Evolutionary conservation across 2,797 vertebrate species (phyloP).

Genomic region (Syndactyla subalaris): DNA sequence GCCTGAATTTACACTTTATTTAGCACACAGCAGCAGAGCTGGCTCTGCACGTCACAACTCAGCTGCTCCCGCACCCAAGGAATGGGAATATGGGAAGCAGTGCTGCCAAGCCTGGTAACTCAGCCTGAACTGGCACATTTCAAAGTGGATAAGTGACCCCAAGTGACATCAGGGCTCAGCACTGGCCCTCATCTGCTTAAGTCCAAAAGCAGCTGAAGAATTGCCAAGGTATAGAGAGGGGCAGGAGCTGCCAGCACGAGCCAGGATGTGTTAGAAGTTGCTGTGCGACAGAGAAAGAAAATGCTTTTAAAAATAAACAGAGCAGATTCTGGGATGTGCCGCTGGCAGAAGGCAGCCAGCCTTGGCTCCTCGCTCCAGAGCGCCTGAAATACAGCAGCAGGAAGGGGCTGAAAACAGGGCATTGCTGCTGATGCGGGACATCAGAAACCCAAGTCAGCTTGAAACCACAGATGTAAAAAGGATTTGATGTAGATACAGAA

Average conservation of each 20-base stretch:
- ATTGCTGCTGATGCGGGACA: background rate
- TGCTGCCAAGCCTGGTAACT: background rate
- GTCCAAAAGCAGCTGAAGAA: background rate
- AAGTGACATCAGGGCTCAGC: background rate
- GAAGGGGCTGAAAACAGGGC: background rate
- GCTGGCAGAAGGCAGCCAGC: background rate
- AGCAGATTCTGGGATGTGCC: background rate
- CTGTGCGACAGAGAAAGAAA: constrained; percentile 2
- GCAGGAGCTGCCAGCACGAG: background rate
- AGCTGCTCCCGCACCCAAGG: background rate
- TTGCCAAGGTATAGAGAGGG: background rate
- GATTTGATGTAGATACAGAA: background rate
- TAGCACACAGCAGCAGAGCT: background rate
- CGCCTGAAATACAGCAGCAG: background rate
- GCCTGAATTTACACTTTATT: background rate
- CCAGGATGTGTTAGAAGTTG: background rate
- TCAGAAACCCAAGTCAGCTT: background rate
- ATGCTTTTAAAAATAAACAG: background rate
- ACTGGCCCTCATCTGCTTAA: background rate
- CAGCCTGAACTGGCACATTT: background rate
- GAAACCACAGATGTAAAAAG: background rate
- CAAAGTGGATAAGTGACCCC: background rate
- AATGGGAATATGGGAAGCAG: background rate
- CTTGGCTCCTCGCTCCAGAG: rapidly evolving
- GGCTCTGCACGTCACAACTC: background rate